Evolutionary conservation across 2,797 vertebrate genomes (phyloP).

Genomic region (Morelia viridis): DNA sequence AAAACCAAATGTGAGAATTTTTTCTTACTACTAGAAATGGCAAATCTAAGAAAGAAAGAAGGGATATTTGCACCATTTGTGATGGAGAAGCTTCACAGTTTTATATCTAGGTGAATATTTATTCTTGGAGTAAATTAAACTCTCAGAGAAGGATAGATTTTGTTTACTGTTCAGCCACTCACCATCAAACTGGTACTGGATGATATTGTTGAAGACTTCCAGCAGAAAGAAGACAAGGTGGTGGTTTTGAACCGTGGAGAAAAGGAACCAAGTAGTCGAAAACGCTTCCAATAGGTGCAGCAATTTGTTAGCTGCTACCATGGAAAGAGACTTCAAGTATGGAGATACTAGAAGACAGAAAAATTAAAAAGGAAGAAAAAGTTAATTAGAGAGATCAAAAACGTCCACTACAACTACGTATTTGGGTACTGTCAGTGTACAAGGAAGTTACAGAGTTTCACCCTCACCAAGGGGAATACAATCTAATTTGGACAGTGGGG

Average conservation of each 20-base stretch:
- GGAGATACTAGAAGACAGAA: constrained; percentile 85
- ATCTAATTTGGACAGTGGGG: not conserved
- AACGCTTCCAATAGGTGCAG: constrained; percentile 97
- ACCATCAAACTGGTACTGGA: constrained; percentile 99
- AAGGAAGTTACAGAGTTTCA: not conserved
- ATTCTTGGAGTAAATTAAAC: constrained; percentile 2
- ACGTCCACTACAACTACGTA: not conserved
- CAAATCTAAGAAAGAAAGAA: not conserved
- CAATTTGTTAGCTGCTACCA: constrained; percentile 97
- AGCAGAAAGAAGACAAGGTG: constrained; percentile 96
- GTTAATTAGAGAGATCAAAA: not conserved
- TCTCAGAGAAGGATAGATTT: not conserved
- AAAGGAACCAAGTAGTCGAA: constrained; percentile 96
- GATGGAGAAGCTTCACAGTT: not conserved
- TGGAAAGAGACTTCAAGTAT: constrained; percentile 96
- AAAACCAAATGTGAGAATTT: not conserved
- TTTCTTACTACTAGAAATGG: not conserved
- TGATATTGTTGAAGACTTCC: constrained; percentile 98
- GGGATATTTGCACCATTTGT: constrained; percentile 4
- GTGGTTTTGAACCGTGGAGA: constrained; percentile 92
- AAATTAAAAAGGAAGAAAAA: constrained; percentile 11
- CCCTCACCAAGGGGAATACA: no score
- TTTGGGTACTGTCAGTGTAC: not conserved
- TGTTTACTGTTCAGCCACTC: constrained; percentile 41
- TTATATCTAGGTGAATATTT: not conserved